Conservation (phyloP, 2,888 invertebrate species). For the Pegoplata infirma region DNA sequence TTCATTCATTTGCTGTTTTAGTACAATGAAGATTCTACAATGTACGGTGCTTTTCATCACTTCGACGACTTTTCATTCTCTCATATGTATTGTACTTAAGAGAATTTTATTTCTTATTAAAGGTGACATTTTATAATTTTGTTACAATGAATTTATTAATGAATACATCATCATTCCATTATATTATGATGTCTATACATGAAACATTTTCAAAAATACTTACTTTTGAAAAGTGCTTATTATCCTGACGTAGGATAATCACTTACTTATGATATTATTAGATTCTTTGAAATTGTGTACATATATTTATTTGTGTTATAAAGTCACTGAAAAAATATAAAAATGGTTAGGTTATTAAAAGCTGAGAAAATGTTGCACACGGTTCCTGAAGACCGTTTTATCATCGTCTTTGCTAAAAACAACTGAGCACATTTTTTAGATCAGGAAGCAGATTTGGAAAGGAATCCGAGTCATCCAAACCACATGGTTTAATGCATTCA, state of each 20-base stretch:
- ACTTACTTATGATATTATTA: conserved; percentile 10
- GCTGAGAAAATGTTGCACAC: too few relatives aligned
- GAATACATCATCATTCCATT: conserved; percentile 47
- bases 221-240: conserved; percentile 18
- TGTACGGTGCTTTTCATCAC: not conserved
- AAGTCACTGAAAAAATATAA: too few relatives aligned
- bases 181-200: conserved; percentile 19
- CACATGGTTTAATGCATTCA: too few relatives aligned
- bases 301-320: too few relatives aligned
- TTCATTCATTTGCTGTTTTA: too few relatives aligned
- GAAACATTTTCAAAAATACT: conserved; percentile 30
- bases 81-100: conserved; percentile 43
- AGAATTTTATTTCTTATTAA: conserved; percentile 58
- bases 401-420: too few relatives aligned
- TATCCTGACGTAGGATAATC: conserved; percentile 30
- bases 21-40: conserved; percentile 17
- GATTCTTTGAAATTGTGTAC: not conserved
- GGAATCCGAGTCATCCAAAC: too few relatives aligned
- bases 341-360: too few relatives aligned
- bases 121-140: conserved; percentile 62
- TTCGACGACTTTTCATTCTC: not conserved
- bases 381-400: too few relatives aligned
- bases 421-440: too few relatives aligned
- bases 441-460: too few relatives aligned
- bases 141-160: conserved; percentile 55